Evolutionary conservation across 2,113 vertebrate genomes (phyloP), one percentile per base, ranked within the genome.

Genomic region (Ciconia maguari): DNA sequence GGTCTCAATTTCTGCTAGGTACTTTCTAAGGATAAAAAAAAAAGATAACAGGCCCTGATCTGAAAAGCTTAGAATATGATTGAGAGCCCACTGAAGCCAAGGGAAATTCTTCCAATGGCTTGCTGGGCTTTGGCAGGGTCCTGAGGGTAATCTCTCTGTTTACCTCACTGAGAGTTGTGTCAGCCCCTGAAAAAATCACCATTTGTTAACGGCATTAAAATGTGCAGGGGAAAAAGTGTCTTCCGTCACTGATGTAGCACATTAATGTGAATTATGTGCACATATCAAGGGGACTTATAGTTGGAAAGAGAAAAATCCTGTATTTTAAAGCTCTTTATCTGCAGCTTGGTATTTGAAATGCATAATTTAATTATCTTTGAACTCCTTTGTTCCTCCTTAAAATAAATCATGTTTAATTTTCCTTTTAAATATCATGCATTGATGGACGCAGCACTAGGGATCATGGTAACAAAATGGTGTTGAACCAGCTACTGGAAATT

Each of bases 401-500:
- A 94, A 94, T 94, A 93, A 96, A 86, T 90, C 46, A 79, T 41
- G 46, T 87, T 92, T 87, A 58, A 91, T 86, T 95, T 90, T 89
- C 64, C 32, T 83, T 91, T 94, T 64, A 94, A 96, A 90, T 93
- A 79, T 62, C 92, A 87, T 30, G 58, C 55, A 71, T 30, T 93
- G 83, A 75, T 93, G 90, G 96, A 93, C 88, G 4, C 65, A 93
- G 76, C 78, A 13, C 46, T 44, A 44, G 85, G 75, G 78, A 93
- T 69, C 90, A 42, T 48, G 75, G 93, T 60, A 83, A 91, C 42
- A 95, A 97, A 97, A 96, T 83, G 58, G 86, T 94, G 89, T 92
- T 94, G 94, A 97, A 91, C 86, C 91, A 96, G 96, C 64, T 82
- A 91, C 82, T 97, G 96, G 81, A 97, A 97, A 95, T 94, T 95